These are phyloP conservation scores for Nephrotoma appendiculata DNA, from an alignment of 2,888 invertebrate species.

Conservation along the genomic window DNA sequence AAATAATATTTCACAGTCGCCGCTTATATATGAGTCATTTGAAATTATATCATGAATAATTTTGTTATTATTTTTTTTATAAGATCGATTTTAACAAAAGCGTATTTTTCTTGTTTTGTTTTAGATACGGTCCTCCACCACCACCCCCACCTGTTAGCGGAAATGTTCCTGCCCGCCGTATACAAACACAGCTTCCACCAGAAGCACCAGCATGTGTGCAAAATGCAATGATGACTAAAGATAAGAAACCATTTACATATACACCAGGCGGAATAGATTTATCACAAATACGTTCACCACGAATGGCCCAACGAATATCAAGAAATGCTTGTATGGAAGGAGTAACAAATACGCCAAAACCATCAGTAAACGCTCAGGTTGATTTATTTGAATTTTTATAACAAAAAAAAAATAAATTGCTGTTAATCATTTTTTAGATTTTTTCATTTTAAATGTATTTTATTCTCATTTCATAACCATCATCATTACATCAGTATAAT, in stretches of 20 bases:
- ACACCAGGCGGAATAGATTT: constrained; percentile 85
- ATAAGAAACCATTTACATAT: constrained; percentile 94
- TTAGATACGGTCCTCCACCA: constrained; percentile 34
- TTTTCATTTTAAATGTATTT: background rate
- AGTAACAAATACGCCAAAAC: constrained; percentile 41
- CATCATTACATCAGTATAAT: background rate
- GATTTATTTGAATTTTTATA: background rate
- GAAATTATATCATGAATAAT: background rate
- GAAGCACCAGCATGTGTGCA: constrained; percentile 83
- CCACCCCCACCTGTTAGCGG: constrained; percentile 19
- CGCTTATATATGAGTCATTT: background rate
- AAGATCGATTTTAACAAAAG: background rate
- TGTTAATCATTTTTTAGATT: constrained; percentile 18
- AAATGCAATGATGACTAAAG: constrained; percentile 90
- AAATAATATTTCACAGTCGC: background rate
- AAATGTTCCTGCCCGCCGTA: constrained; percentile 18
- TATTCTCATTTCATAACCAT: background rate
- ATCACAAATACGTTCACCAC: constrained; percentile 77
- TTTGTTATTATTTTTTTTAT: background rate
- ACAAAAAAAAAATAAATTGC: background rate
- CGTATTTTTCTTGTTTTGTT: constrained; percentile 3
- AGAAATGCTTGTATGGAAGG: constrained; percentile 59
- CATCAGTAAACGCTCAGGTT: constrained; percentile 33
- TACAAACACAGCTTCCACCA: constrained; percentile 19
- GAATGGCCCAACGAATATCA: constrained; percentile 65